Conservation (phyloP, 1,140 invertebrate genomes). For the Cecropterus lyciades region DNA sequence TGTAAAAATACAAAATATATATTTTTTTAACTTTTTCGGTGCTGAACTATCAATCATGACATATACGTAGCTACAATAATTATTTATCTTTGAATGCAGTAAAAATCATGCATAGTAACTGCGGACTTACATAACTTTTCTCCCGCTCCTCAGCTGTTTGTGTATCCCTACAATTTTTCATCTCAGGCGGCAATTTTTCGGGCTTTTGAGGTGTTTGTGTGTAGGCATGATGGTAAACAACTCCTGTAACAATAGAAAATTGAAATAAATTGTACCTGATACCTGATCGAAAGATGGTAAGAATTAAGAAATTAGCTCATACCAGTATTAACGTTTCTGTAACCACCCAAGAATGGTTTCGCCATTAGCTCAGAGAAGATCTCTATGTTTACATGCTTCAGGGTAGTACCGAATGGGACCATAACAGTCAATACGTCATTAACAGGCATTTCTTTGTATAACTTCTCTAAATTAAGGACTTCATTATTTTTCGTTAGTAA, state of each 20-base stretch:
- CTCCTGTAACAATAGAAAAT: conserved; percentile 51
- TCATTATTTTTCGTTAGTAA: conserved; percentile 73
- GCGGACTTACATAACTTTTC: conserved; percentile 59
- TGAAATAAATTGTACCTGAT: conserved; percentile 3
- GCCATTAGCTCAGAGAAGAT: conserved; percentile 83
- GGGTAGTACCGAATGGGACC: conserved; percentile 73
- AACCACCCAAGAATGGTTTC: conserved; percentile 88
- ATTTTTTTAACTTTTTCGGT: no score
- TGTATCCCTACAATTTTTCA: conserved; percentile 84
- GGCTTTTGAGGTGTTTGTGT: conserved; percentile 86
- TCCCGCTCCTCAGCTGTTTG: conserved; percentile 85
- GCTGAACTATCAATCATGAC: no score
- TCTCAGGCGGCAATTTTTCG: conserved; percentile 78
- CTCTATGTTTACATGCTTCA: conserved; percentile 85
- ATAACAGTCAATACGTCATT: conserved; percentile 84
- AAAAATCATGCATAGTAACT: no score
- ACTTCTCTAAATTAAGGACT: conserved; percentile 71
- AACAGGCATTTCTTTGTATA: conserved; percentile 76
- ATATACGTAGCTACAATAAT: no score
- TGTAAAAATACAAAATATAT: no score
- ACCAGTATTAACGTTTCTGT: conserved; percentile 84
- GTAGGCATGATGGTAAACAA: conserved; percentile 86
- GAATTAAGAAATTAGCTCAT: not conserved
- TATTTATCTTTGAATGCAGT: no score
- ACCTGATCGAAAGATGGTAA: no score